Evolutionary conservation across 2,797 vertebrate genomes (phyloP), one percentile per base, ranked within the genome.

Genomic region (Molossus alvarezi): DNA sequence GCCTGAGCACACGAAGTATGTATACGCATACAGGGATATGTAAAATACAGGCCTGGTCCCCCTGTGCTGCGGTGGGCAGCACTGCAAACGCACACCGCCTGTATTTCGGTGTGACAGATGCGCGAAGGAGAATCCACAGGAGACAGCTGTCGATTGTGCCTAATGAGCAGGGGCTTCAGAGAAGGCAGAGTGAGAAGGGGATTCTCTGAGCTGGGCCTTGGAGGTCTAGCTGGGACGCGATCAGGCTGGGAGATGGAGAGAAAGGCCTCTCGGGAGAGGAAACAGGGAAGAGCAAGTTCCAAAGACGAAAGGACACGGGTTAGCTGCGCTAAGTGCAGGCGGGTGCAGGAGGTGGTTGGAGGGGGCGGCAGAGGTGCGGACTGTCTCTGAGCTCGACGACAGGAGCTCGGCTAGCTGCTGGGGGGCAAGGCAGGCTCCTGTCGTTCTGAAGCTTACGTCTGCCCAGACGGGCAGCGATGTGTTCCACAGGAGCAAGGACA

Each of bases 101-200:
- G 1, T 1, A 33, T 84, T 5, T 37, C 3, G 1, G 2, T 0
- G 5, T 17, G 14, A 21, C 41, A 45, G 71, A 23, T 37, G n/a
- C 27, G 6, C 9, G 58, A 21, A 17, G 14, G 10, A 64, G 37
- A 80, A 18, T 0, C 29, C n/a, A 37, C 1, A 18, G 23, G 37
- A 23, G 51, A 53, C 6, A 9, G 14, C 0, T 7, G 9, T 21
- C 79, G 41, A 0, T 11, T 29, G 15, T 2, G 9, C 21, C 2
- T 5, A 18, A 64, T 3, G 51, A 21, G 75, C 9, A 4, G 75
- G 71, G 21, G 20, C 85, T 57, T 14, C 14, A 15, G 14, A 45
- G 64, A 23, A 83, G 21, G 17, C 0, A 48, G 48, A 25, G 5
- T 11, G 8, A 21, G 12, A 21, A 25, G 2, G 13, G 13, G 29